These are phyloP conservation scores for Eleutherodactylus coqui DNA, from an alignment of 2,797 vertebrate genomes.

Conservation along the genomic window DNA sequence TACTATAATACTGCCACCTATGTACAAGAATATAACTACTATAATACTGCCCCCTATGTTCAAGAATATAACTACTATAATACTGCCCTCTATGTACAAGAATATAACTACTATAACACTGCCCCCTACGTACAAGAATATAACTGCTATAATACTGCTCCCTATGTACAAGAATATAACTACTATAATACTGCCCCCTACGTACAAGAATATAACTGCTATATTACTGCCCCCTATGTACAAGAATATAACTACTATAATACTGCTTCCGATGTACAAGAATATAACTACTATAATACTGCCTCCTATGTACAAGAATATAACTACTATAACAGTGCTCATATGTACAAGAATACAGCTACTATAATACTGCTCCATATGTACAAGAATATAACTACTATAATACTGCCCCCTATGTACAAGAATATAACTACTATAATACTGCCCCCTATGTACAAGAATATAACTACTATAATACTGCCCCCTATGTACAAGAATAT, in stretches of 20 bases:
- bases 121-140: not conserved
- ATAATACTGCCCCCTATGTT: not conserved
- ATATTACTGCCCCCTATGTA: not conserved
- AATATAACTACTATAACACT: not conserved
- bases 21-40: not conserved
- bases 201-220: not conserved
- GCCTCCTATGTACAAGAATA: not conserved
- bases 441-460: not conserved
- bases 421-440: not conserved
- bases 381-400: not conserved
- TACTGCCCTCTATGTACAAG: not conserved
- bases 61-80: conserved; percentile 1
- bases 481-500: not conserved
- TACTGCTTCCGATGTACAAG: not conserved
- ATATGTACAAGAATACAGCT: not conserved
- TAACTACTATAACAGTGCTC: conserved; percentile 9
- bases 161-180: conserved; percentile 5
- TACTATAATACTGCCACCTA: not conserved
- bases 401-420: not conserved
- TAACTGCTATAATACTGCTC: conserved; percentile 1
- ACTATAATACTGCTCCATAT: not conserved
- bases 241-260: not conserved
- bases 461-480: too few species aligned
- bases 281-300: conserved; percentile 13
- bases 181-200: conserved; percentile 19